Base-by-base conservation (phyloP, 2,888 invertebrate genomes). In the Tetheella fluctuosa region DNA sequence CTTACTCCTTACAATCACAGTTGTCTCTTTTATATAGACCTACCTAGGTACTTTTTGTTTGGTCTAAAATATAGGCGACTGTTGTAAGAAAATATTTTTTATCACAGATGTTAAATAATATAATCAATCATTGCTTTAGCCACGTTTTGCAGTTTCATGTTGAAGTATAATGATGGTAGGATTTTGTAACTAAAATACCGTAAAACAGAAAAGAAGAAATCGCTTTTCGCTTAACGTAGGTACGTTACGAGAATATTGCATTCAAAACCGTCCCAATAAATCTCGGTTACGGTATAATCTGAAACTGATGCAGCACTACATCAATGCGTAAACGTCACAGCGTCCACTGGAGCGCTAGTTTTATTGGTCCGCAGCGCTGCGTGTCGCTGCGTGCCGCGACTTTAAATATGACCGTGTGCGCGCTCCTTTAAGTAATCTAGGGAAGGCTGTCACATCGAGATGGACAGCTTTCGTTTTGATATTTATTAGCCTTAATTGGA, bases 221-320 rank as follows among this genome's bases (percentile, higher is more conserved):
- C 48, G 56, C 57, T 57, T 52, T 13, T 57, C 39, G 28, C 60
- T 53, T 53, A 20, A 17, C 13, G n/a, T n/a, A n/a, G n/a, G n/a
- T 42, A 10, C 20, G 48, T 17, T 37, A 53, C 23, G 20, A 37
- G 17, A 55, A 69, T 71, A 65, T 73, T 10, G 17, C 64, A 65
- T 69, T 74, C 68, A 73, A 73, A 80, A 77, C 71, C 72, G 64
- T 59, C 70, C 65, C 72, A 73, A 77, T 86, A 85, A 85, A 86
- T 86, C 85, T 82, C 76, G 76, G 76, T 79, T 77, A 83, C 76
- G 77, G 80, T 79, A 77, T 83, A 79, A 82, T 77, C 82, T 84
- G 84, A 83, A 85, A 86, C 85, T 85, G 86, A 88, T 85, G 84
- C 81, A 77, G 83, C 74, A 75, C 79, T 87, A 83, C 77, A 85